These are phyloP conservation scores for Pitangus sulphuratus DNA, from an alignment of 2,797 vertebrate species.

Conservation along the genomic window DNA sequence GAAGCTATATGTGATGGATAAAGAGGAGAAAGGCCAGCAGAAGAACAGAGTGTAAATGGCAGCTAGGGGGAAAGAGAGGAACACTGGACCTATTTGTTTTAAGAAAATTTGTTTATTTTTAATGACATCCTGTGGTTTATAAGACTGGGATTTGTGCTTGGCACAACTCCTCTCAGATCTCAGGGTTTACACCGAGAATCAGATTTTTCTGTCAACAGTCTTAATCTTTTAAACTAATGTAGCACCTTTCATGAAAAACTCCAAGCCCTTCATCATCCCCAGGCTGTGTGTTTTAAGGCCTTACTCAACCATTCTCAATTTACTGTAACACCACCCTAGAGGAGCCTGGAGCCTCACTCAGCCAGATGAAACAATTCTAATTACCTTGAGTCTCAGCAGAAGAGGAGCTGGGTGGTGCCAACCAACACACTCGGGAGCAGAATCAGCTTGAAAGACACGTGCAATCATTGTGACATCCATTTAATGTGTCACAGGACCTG, in stretches of 20 bases:
- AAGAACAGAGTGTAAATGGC: neutral
- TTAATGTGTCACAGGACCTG: neutral
- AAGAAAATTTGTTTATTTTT: neutral
- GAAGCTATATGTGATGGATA: neutral
- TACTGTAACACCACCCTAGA: accelerated
- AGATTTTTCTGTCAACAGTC: neutral
- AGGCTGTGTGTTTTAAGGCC: neutral
- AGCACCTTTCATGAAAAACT: neutral
- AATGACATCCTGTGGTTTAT: neutral
- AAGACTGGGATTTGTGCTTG: neutral
- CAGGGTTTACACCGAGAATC: neutral
- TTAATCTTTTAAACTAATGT: neutral
- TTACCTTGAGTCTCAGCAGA: neutral
- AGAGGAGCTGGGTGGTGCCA: neutral
- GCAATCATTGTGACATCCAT: neutral
- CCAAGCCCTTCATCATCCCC: neutral
- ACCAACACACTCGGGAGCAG: neutral
- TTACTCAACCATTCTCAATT: neutral
- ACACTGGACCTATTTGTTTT: neutral
- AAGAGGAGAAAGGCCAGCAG: neutral
- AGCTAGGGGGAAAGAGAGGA: neutral
- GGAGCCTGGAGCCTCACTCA: neutral
- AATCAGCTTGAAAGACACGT: neutral
- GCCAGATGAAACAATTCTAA: neutral
- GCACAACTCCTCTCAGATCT: neutral